phyloP scores from a whole-genome alignment of 2,797 vertebrate species.

The Bradypus variegatus region DNA sequence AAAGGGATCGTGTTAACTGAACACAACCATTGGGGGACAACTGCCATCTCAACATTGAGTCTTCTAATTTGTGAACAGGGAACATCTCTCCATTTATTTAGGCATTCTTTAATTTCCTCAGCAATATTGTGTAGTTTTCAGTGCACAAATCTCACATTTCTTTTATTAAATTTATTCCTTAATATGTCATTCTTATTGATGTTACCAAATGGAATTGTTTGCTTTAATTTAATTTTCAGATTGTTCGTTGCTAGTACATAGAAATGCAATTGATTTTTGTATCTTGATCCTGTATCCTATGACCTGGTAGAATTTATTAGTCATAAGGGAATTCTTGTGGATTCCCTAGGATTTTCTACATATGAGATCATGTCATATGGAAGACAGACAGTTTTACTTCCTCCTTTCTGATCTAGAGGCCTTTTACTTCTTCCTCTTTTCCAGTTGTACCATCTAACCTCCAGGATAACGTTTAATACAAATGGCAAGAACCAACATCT shows the following conservation, averaged over 20 bases:
- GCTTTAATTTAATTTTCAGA: slow-evolving; percentile 38
- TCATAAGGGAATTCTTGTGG: neutral
- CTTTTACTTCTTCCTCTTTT: neutral
- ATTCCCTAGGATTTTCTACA: neutral
- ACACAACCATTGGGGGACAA: neutral
- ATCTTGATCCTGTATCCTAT: neutral
- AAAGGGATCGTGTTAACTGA: neutral
- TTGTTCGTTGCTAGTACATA: neutral
- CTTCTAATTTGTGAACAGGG: neutral
- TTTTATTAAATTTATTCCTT: slow-evolving; percentile 35
- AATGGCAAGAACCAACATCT: neutral
- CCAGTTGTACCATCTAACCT: neutral
- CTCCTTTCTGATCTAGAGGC: neutral
- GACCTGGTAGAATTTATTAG: neutral
- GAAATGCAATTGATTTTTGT: neutral
- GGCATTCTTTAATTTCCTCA: slow-evolving; percentile 25
- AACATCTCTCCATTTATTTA: slow-evolving; percentile 32
- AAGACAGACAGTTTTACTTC: neutral
- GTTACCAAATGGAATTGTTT: neutral
- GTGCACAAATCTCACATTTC: neutral
- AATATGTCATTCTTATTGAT: neutral
- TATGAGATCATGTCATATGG: neutral
- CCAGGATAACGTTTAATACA: no score
- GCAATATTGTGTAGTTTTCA: neutral
- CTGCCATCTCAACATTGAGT: neutral